Evolutionary conservation across 2,113 vertebrate genomes (phyloP), one percentile per base, ranked within the genome.

Genomic region (Monopterus albus): DNA sequence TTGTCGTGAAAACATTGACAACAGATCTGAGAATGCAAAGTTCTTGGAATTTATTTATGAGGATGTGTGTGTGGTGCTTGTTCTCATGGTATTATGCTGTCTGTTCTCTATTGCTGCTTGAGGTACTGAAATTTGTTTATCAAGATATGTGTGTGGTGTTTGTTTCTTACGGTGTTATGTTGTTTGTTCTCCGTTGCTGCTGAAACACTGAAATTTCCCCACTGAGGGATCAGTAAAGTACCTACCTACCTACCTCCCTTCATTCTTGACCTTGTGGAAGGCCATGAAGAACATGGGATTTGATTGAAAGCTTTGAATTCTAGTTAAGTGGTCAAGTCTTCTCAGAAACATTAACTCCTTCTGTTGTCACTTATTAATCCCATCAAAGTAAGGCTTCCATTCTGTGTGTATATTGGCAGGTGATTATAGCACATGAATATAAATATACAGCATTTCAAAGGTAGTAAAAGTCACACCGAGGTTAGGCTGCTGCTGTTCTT

Each of bases 401-500:
- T 55, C 7, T 26, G 11, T 21, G 14, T 23, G 10, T 49, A 15
- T 40, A 8, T 13, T 46, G 6, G 60, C 31, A 0, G 4, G 2
- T 28, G 25, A 31, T 47, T 73, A 3, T 10, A 57, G 5, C 58
- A 43, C 29, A 52, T 43, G 7, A 68, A 25, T 51, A 25, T 15
- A 46, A 72, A 58, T 52, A 47, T 49, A 2, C 29, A 6, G 29
- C 8, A 10, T 53, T 53, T 26, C 10, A 36, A 47, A 62, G 5
- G 17, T 29, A 43, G 8, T 40, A 14, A 25, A 21, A 51, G 66
- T 79, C 53, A 69, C 39, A n/a, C 50, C 50, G 39, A 52, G 55
- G 61, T 42, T 13, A 53, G 28, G 20, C 38, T 39, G 69, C 46
- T 42, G 49, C 56, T 40, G 10, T 56, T 75, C 57, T 77, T 88